Conservation (phyloP, 2,113 vertebrate species). For the Dryoscopus gambensis region DNA sequence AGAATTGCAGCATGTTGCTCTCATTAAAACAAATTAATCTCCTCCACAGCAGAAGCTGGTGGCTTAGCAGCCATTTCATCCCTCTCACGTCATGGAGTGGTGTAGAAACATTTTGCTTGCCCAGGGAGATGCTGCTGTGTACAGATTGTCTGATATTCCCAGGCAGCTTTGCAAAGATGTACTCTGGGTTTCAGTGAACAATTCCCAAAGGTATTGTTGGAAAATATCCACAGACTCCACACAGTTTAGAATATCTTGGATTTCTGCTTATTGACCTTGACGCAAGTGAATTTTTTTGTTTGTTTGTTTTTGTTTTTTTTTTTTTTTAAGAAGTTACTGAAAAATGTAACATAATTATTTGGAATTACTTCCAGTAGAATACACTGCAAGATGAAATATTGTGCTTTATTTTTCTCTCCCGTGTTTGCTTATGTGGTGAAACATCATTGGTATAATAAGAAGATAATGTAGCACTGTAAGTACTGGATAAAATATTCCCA, state of each 20-base stretch:
- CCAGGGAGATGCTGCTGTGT: not conserved
- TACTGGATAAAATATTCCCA: not conserved
- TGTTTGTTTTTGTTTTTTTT: rapidly evolving
- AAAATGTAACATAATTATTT: not conserved
- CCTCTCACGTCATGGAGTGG: not conserved
- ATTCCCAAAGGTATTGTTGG: not conserved
- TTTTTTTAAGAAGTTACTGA: not conserved
- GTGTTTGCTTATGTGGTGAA: not conserved
- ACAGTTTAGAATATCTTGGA: not conserved
- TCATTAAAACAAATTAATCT: not conserved
- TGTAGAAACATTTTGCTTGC: not conserved
- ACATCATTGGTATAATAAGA: not conserved
- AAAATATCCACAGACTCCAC: not conserved
- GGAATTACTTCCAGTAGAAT: not conserved
- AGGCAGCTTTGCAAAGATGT: not conserved
- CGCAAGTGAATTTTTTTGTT: not conserved
- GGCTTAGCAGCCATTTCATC: not conserved
- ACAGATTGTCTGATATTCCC: not conserved
- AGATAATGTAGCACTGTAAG: not conserved
- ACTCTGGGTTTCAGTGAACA: not conserved
- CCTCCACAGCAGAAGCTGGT: not conserved
- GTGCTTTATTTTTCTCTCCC: not conserved
- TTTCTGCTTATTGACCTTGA: not conserved
- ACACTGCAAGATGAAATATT: not conserved
- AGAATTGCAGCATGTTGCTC: not conserved